Percentiles rank a stretch among this genome's conserved stretches.
These are phyloP conservation scores for Acronicta alni DNA, from an alignment of 2,888 invertebrate genomes.

Conservation along the genomic window DNA sequence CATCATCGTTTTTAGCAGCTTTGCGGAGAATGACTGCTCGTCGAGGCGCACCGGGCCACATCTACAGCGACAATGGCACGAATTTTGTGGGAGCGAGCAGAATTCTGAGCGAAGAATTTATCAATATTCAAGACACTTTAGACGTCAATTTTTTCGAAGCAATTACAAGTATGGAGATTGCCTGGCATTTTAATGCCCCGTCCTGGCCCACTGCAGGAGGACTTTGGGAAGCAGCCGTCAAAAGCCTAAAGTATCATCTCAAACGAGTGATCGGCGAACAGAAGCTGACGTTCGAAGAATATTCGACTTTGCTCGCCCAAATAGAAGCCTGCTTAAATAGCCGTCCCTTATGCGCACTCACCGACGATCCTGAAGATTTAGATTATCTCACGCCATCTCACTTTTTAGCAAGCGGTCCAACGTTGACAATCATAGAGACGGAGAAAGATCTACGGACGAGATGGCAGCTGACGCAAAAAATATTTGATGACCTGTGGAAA, in stretches of 20 bases:
- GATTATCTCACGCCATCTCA: neutral
- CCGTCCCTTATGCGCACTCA: neutral
- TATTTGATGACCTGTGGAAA: too few relatives aligned
- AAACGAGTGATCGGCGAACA: conserved; percentile 11
- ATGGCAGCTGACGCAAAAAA: too few relatives aligned
- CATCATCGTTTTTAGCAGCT: conserved; percentile 1
- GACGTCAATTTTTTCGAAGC: neutral
- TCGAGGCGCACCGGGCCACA: conserved; percentile 1
- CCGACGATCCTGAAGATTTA: conserved; percentile 4
- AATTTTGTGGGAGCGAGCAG: conserved; percentile 8
- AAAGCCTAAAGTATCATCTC: conserved; percentile 14
- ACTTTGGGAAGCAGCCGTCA: conserved; percentile 11
- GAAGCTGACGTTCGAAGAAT: conserved; percentile 13
- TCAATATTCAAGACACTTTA: neutral
- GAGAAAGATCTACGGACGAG: conserved; percentile 3
- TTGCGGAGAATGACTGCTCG: conserved; percentile 11
- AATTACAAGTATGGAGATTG: neutral
- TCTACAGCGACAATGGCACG: conserved; percentile 7
- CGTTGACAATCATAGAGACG: conserved; percentile 2
- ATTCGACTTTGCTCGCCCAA: neutral
- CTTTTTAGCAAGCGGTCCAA: too few relatives aligned
- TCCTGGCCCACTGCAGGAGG: conserved; percentile 11
- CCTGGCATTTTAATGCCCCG: neutral
- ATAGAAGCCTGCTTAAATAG: conserved; percentile 7
- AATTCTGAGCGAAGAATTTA: conserved; percentile 1